Evolutionary conservation across 2,797 vertebrate genomes (phyloP).

Genomic region (Tamandua tetradactyla): DNA sequence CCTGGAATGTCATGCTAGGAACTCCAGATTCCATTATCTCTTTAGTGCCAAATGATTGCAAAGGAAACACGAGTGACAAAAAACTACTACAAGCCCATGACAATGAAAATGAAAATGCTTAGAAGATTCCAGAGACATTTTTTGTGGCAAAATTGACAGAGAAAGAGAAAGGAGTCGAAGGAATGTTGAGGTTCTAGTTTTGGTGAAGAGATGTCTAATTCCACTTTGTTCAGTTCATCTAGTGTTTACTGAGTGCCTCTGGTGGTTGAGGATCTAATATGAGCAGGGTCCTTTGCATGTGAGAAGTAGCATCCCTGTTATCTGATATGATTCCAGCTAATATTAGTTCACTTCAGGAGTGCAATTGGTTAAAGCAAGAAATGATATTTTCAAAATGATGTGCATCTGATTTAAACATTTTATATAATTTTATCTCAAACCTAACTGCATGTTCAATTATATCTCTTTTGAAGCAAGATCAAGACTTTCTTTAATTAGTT

Average conservation of each 20-base stretch:
- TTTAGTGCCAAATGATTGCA: neutral
- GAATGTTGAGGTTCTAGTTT: neutral
- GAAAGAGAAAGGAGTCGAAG: neutral
- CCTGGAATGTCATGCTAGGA: neutral
- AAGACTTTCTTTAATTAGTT: neutral
- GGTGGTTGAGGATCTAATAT: neutral
- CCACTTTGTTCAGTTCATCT: neutral
- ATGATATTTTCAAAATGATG: neutral
- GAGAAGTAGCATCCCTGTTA: neutral
- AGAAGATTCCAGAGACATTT: neutral
- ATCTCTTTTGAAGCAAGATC: neutral
- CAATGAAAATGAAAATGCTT: neutral
- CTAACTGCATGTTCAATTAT: neutral
- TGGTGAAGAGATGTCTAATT: neutral
- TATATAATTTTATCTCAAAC: neutral
- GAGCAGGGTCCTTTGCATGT: neutral
- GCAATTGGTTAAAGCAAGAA: neutral
- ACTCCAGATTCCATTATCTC: neutral
- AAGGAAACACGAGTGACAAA: neutral
- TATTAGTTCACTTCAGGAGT: neutral
- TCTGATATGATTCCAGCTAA: neutral
- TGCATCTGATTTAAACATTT: neutral
- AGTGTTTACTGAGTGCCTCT: neutral
- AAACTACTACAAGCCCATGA: neutral
- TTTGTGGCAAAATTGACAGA: neutral